Base-by-base conservation (phyloP, 1,140 invertebrate species). In the Psilanteris sp. region DNA sequence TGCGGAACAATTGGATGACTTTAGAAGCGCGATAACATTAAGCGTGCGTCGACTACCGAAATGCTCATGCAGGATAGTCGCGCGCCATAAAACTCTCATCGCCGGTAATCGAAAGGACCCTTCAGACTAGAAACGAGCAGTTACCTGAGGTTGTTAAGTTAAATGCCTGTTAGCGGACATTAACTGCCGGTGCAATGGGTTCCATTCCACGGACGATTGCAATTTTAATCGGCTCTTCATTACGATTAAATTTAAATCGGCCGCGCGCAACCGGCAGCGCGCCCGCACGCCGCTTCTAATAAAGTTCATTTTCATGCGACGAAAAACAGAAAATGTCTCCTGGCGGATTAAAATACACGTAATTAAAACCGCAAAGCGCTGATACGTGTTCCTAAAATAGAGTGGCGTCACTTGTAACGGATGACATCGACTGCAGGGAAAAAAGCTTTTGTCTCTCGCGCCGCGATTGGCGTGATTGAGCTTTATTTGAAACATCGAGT, bases 161-260 rank as follows among this genome's bases (percentile, higher is more conserved):
- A 87, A 88, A 88, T 87, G 85, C 85, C 85, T 80, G 86, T 88
- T 88, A 88, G 83, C 81, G 79, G 83, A 82, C 84, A 83, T 87
- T 88, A 88, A 87, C 83, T 83, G 79, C 64, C 68, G 75, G 62
- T 80, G 78, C 83, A 80, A 82, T 83, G 78, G 80, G 72, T 81
- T 80, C 80, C 83, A 83, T 83, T 86, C 82, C 79, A 78, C 79
- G 80, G 82, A 87, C 85, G 81, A 88, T 87, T 87, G 85, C 84
- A 85, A 83, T 87, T 88, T 87, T 87, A 87, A 87, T 88, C 84
- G 84, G 70, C 81, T 81, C 81, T 87, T 87, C 80, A 87, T 87
- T 87, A 83, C 78, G 78, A 86, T 85, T 86, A 87, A 83, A 88
- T 87, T 87, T 85, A 83, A 88, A 88, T 87, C 82, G 82, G 74